phyloP scores from a whole-genome alignment of 2,888 invertebrate genomes.

The Teleiodes luculella region DNA sequence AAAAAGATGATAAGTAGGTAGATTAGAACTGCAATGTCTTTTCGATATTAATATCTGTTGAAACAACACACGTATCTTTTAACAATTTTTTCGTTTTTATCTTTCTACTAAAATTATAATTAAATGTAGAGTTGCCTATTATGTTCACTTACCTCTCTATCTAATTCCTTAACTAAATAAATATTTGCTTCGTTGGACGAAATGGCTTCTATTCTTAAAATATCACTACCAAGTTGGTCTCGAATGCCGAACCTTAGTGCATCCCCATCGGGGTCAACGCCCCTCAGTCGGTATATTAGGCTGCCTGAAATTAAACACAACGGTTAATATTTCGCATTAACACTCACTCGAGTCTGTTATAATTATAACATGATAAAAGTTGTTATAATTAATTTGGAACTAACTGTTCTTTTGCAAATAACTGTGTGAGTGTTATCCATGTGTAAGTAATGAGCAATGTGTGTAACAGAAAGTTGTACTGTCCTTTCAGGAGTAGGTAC shows the following conservation, averaged over 20 bases:
- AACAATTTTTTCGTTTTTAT: no score
- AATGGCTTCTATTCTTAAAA: constrained; percentile 89
- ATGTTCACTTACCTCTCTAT: constrained; percentile 86
- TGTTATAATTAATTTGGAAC: background rate
- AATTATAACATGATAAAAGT: background rate
- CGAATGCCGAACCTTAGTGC: constrained; percentile 88
- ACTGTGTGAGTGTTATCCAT: no score
- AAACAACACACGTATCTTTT: no score
- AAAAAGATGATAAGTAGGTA: background rate
- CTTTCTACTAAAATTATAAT: no score
- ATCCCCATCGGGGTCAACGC: constrained; percentile 92
- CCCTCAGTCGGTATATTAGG: constrained; percentile 88
- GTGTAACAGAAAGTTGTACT: no score
- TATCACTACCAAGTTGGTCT: constrained; percentile 88
- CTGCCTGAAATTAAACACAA: constrained; percentile 80
- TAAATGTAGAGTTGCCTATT: no score
- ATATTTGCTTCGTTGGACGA: constrained; percentile 91
- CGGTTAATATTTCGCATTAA: constrained; percentile 18
- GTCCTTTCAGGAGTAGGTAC: no score
- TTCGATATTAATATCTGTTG: background rate
- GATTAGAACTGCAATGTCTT: background rate
- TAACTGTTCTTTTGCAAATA: no score
- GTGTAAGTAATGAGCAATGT: no score
- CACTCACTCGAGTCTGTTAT: background rate
- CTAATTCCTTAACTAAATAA: constrained; percentile 91